These are phyloP conservation scores for Lepidotrigona ventralis DNA, from an alignment of 1,140 invertebrate genomes.

Conservation along the genomic window DNA sequence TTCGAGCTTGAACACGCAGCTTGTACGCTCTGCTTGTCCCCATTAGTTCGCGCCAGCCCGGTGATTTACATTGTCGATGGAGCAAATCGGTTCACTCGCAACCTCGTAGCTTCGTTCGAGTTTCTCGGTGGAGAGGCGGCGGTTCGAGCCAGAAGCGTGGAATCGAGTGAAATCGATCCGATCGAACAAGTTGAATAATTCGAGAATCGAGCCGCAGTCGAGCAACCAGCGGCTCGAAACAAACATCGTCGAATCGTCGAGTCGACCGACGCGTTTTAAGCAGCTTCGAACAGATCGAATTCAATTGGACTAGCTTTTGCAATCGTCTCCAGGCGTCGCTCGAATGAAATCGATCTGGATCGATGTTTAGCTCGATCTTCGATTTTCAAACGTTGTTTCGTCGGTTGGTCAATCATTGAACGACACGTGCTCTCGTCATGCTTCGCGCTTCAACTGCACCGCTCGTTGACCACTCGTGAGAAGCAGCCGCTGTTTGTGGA, in stretches of 20 bases:
- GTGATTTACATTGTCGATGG: neutral
- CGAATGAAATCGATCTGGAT: constrained; percentile 22
- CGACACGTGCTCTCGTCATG: neutral
- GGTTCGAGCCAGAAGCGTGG: neutral
- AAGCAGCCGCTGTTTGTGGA: neutral
- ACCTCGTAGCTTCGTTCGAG: neutral
- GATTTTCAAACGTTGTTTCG: constrained; percentile 8
- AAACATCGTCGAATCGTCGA: neutral
- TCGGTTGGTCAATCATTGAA: neutral
- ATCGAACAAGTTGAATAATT: constrained; percentile 8
- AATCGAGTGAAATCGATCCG: constrained; percentile 12
- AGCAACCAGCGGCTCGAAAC: neutral
- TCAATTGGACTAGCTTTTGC: constrained; percentile 6
- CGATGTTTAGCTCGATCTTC: neutral
- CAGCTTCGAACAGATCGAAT: neutral
- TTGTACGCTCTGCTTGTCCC: neutral
- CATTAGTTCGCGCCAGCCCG: neutral
- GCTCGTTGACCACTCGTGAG: neutral
- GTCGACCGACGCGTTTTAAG: constrained; percentile 3
- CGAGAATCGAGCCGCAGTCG: neutral
- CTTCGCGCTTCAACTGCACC: too few species aligned
- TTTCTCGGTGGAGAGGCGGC: neutral
- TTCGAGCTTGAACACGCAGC: neutral
- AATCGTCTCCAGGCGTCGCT: neutral
- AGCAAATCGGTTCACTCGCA: neutral